Evolutionary conservation across 2,797 vertebrate genomes (phyloP), one percentile per base, ranked within the genome.

Genomic region (Uromys caudimaculatus): DNA sequence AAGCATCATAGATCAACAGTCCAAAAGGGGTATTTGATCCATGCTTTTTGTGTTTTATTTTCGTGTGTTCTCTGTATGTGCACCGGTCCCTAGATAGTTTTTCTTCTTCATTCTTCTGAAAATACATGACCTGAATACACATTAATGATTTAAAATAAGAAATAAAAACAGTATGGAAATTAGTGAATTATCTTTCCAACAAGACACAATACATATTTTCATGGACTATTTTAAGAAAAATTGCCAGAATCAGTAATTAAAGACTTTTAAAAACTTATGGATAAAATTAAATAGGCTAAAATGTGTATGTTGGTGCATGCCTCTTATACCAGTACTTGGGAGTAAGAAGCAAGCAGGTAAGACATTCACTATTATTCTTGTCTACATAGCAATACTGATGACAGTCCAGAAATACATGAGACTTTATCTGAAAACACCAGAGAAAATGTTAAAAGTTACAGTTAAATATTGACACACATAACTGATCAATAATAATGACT

Each of bases 381-480:
- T n/a, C 21, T n/a, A 44, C 54, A 47, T 21, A 76, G 12, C 11
- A 47, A 62, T 44, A 7, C 6, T 35, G 12, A n/a, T 19, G 3
- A 10, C 29, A 50, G 6, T 6, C 29, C 24, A 24, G 29, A 41
- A 29, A 60, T 77, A 24, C 7, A 47, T n/a, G 41, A 77, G 19
- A n/a, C 38, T 29, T 58, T 58, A 23, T 73, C 24, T 47, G 29
- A 60, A 67, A 84, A 85, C 19, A 35, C 9, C 16, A 47, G 56
- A 21, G 67, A 73, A 54, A 75, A 9, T 21, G 8, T 44, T 73
- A 6, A 56, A 75, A 58, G 58, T 73, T 56, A 23, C 8, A 0
- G 3, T 67, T 92, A 85, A 90, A 90, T 89, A 67, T 60, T 93
- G 93, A 90, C 60, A 82, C 78, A 76, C 54, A n/a, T 93, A 85